phyloP scores from a whole-genome alignment of 1,140 invertebrate genomes.

The Brachystomella parvula region DNA sequence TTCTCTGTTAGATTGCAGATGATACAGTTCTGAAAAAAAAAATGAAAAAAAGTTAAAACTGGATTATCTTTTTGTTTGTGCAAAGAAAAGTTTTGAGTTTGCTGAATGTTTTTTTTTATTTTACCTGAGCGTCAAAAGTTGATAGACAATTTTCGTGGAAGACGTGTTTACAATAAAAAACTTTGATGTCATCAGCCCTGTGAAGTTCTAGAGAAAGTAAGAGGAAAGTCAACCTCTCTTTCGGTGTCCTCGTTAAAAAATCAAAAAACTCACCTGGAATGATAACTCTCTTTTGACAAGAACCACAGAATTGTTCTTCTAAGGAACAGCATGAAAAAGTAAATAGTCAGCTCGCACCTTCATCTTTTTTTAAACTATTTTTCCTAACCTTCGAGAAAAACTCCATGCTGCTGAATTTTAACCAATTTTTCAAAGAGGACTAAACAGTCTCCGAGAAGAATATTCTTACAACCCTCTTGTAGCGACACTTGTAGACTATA shows the following conservation, averaged over 20 bases:
- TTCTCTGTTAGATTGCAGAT: conserved; percentile 34
- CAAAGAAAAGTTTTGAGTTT: conserved; percentile 11
- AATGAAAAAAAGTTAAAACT: conserved; percentile 7
- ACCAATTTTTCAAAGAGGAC: conserved; percentile 76
- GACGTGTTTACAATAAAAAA: conserved; percentile 82
- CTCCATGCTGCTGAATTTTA: conserved; percentile 64
- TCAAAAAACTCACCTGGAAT: conserved; percentile 53
- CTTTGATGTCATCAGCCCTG: conserved; percentile 57
- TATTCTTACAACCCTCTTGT: conserved; percentile 79
- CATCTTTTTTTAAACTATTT: conserved; percentile 10
- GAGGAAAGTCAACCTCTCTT: too few relatives aligned
- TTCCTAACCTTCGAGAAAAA: conserved; percentile 54
- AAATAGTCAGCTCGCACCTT: conserved; percentile 5
- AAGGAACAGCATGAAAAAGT: conserved; percentile 41
- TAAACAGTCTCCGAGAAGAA: conserved; percentile 80
- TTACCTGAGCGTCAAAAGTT: conserved; percentile 35
- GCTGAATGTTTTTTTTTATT: neutral
- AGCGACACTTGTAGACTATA: conserved; percentile 86
- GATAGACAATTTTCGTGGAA: conserved; percentile 80
- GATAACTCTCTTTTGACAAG: conserved; percentile 64
- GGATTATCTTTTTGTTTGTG: neutral
- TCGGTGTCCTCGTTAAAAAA: too few relatives aligned
- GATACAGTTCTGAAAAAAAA: conserved; percentile 36
- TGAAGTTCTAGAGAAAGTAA: conserved; percentile 45
- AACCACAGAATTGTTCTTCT: conserved; percentile 64